A percentile compares a stretch with the other conserved stretches of the same genome.
Evolutionary conservation across 2,113 vertebrate genomes (phyloP).

Genomic region (Setophaga kirtlandii): DNA sequence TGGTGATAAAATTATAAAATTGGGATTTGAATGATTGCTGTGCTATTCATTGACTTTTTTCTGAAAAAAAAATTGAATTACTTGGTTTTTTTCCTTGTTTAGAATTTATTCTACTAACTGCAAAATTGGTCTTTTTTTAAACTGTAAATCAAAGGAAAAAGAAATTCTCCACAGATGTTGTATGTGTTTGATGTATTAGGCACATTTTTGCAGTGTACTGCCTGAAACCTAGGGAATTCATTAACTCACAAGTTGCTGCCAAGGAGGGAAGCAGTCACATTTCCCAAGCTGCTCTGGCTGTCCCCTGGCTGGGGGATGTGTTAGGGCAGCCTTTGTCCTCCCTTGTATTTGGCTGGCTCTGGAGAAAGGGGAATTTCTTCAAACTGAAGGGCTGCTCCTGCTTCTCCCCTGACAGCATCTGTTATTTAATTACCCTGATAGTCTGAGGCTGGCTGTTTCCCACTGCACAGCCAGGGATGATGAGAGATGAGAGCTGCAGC

Average conservation of each 20-base stretch:
- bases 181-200: conserved; percentile 47
- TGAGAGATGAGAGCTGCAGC: neutral
- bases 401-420: neutral
- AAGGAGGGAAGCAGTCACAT: neutral
- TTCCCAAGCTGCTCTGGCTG: neutral
- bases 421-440: conserved; percentile 11
- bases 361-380: neutral
- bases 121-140: conserved; percentile 27
- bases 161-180: conserved; percentile 50
- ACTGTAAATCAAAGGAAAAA: conserved; percentile 50
- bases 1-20: neutral
- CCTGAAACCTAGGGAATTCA: conserved; percentile 51
- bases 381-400: neutral
- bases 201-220: conserved; percentile 43
- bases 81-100: neutral
- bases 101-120: conserved; percentile 37
- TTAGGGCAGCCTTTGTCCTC: conserved; percentile 3
- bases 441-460: neutral
- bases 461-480: neutral
- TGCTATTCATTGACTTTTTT: neutral
- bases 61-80: neutral
- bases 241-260: conserved; percentile 43
- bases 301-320: neutral
- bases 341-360: neutral
- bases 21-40: neutral